Evolutionary conservation across 1,140 invertebrate species (phyloP).

Genomic region (Delia radicum): DNA sequence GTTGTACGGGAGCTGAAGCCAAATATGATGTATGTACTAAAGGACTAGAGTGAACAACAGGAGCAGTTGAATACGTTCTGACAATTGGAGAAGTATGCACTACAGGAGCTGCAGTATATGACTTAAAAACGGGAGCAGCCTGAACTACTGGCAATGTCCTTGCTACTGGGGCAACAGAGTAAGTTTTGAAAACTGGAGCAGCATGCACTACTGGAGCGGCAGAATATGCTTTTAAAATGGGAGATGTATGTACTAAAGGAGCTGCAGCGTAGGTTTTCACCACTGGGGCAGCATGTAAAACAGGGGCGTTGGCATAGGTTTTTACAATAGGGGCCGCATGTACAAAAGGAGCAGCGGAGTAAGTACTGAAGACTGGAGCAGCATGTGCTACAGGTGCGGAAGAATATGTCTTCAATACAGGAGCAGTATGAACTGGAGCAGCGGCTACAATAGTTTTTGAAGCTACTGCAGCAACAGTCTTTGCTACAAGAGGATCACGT

Average conservation of each 20-base stretch:
- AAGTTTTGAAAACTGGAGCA: conserved; percentile 49
- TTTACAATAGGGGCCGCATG: conserved; percentile 26
- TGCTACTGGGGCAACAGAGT: conserved; percentile 31
- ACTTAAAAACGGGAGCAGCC: background rate
- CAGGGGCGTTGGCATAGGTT: conserved; percentile 36
- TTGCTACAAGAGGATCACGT: conserved; percentile 50
- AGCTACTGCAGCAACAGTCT: conserved; percentile 29
- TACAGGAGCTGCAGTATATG: background rate
- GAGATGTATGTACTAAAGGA: conserved; percentile 20
- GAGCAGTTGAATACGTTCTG: background rate
- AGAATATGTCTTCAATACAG: conserved; percentile 4
- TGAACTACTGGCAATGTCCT: background rate
- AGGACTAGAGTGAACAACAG: background rate
- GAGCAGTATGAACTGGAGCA: conserved; percentile 24
- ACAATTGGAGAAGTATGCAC: conserved; percentile 5
- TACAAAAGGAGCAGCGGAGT: conserved; percentile 23
- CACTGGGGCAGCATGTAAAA: background rate
- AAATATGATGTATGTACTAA: background rate
- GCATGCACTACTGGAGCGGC: conserved; percentile 54
- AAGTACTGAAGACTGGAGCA: conserved; percentile 16
- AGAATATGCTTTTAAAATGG: conserved; percentile 41
- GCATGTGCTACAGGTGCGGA: conserved; percentile 26
- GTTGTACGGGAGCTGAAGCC: background rate
- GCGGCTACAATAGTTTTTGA: conserved; percentile 21
- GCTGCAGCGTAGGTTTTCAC: conserved; percentile 4